These are phyloP conservation scores for Macheiramphus alcinus DNA, from an alignment of 2,113 vertebrate genomes.

Conservation along the genomic window DNA sequence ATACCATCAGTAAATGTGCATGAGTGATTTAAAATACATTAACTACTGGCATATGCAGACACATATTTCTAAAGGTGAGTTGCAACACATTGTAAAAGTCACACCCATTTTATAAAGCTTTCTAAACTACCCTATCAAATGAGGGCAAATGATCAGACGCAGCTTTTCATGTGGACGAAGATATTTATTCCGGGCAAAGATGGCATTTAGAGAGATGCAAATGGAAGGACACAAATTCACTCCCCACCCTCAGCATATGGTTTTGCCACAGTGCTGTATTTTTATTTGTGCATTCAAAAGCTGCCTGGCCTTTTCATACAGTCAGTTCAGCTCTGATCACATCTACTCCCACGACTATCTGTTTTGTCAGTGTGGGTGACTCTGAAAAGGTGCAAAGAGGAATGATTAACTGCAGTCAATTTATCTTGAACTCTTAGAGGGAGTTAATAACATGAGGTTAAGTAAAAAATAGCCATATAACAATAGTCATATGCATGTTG, in stretches of 20 bases:
- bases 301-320: background rate
- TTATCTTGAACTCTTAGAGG: background rate
- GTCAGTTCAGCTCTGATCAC: background rate
- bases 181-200: background rate
- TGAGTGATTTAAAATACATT: background rate
- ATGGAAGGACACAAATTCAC: background rate
- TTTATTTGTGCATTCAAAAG: background rate
- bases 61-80: background rate
- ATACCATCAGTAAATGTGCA: background rate
- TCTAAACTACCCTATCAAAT: background rate
- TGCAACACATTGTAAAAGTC: background rate
- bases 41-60: background rate
- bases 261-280: background rate
- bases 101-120: background rate
- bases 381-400: background rate
- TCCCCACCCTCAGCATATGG: background rate
- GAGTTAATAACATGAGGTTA: background rate
- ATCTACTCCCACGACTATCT: background rate
- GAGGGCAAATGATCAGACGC: background rate
- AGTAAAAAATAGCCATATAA: background rate
- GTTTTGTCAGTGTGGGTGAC: background rate
- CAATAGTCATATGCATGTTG: background rate
- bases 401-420: background rate
- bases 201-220: background rate
- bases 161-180: background rate